Evolutionary conservation across 1,140 invertebrate species (phyloP).

Genomic region (Pectinophora gossypiella): DNA sequence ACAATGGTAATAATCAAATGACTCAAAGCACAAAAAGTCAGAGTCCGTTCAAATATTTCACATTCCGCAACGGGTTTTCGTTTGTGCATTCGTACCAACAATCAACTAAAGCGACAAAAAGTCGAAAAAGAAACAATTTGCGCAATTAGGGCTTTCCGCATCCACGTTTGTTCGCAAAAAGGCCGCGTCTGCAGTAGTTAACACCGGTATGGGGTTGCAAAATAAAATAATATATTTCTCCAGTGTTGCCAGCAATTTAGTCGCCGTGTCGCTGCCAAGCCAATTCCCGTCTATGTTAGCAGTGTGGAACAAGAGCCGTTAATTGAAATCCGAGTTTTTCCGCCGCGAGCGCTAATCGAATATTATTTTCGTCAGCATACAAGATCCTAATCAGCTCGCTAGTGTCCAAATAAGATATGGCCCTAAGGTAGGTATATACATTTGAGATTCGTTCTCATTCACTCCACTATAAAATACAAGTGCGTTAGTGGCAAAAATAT

Average conservation of each 20-base stretch:
- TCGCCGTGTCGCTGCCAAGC: slow-evolving; percentile 37
- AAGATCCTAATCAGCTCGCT: not conserved
- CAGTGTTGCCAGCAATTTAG: slow-evolving; percentile 45
- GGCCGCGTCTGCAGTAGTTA: slow-evolving; percentile 25
- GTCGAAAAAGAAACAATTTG: slow-evolving; percentile 24
- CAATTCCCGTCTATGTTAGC: slow-evolving; percentile 42
- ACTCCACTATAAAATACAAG: no score
- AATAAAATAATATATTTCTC: not conserved
- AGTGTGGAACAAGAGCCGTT: slow-evolving; percentile 43
- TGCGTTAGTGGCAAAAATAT: no score
- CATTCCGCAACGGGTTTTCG: slow-evolving; percentile 10
- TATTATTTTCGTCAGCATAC: not conserved
- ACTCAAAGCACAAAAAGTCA: no score
- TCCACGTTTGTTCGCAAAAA: slow-evolving; percentile 29
- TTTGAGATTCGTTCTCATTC: no score
- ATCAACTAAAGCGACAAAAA: slow-evolving; percentile 14
- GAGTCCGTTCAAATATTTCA: no score
- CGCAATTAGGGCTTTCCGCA: slow-evolving; percentile 34
- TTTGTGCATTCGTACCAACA: slow-evolving; percentile 13
- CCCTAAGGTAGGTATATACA: no score
- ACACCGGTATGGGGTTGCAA: not conserved
- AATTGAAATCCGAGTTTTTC: slow-evolving; percentile 63
- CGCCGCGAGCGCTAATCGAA: slow-evolving; percentile 24
- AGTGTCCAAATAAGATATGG: no score
- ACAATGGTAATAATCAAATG: no score